A percentile compares a stretch with the other conserved stretches of the same genome.
Evolutionary conservation across 2,113 vertebrate genomes (phyloP).

Genomic region (Lepus timidus): DNA sequence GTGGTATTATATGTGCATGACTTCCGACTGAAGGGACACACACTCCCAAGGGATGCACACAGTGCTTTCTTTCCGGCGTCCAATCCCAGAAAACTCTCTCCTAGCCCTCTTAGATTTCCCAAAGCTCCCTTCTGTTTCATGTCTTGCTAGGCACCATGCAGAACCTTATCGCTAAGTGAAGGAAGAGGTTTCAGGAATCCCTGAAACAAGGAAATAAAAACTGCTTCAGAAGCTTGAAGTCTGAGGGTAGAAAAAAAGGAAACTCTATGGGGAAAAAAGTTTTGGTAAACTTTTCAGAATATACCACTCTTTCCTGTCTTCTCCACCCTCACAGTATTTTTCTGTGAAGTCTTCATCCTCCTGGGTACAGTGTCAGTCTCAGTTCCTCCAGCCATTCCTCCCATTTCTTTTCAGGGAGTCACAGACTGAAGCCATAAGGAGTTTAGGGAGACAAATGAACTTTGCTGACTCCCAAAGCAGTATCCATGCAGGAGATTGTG

Average conservation of each 20-base stretch:
- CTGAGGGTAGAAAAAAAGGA: not conserved
- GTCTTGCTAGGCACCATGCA: not conserved
- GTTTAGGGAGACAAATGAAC: not conserved
- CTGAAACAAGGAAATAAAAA: slow-evolving; percentile 17
- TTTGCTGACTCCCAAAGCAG: not conserved
- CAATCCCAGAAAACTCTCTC: not conserved
- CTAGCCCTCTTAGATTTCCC: fast-evolving
- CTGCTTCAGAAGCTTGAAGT: not conserved
- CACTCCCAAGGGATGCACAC: not conserved
- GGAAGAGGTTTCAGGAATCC: not conserved
- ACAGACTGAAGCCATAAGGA: not conserved
- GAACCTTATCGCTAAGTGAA: not conserved
- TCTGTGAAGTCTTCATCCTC: not conserved
- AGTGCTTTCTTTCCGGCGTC: not conserved
- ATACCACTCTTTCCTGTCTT: not conserved
- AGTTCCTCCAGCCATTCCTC: not conserved
- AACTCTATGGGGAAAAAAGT: not conserved
- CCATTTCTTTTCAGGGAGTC: not conserved
- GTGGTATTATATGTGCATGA: not conserved
- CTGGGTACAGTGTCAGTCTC: not conserved
- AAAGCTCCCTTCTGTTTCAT: not conserved
- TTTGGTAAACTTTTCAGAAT: not conserved
- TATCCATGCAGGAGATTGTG: fast-evolving
- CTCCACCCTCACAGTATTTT: not conserved
- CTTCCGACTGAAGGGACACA: not conserved